Evolutionary conservation across 1,140 invertebrate genomes (phyloP), one percentile per base, ranked within the genome.

Genomic region (Cepaea nemoralis): DNA sequence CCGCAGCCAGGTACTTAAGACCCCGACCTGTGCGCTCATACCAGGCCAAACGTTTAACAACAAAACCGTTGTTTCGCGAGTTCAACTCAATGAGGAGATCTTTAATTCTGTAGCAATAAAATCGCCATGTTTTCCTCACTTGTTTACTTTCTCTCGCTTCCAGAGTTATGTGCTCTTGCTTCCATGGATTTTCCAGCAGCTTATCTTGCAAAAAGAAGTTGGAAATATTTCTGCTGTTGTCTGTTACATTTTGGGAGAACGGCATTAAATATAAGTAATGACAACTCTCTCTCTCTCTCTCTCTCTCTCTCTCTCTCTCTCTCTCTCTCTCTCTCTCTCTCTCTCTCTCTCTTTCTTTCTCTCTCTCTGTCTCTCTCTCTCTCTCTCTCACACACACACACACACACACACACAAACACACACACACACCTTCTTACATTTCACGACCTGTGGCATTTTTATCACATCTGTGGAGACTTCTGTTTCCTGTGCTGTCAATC

Each of bases 91-190:
- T 55, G 50, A 55, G 50, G 22, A 19, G 19, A 14, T 55, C 50
- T 55, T 55, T 22, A 55, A 55, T 55, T 55, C 50, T 55, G 22
- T 22, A 55, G 22, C 50, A 3, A 55, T 55, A 55, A 55, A 55
- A 2, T 55, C 50, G 19, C 19, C 50, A 55, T 55, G 50, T 55
- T 55, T 55, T 55, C 16, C 50, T 55, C 50, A 3, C 50, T 55
- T 55, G 50, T 55, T 55, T 55, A 55, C 50, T 55, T 55, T 55
- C 22, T 55, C 50, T 55, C 50, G 50, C 50, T 55, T 55, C 50
- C 50, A 55, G 50, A 55, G 50, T 55, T 55, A 55, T 22, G 50
- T 55, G 50, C 50, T 22, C 50, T 22, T 55, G 50, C 22, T 55
- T 55, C 50, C 50, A 5, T 5, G 50, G 50, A 55, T 14, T 22